These are phyloP conservation scores for Lanistes nyassanus DNA, from an alignment of 1,140 invertebrate genomes.

Conservation along the genomic window DNA sequence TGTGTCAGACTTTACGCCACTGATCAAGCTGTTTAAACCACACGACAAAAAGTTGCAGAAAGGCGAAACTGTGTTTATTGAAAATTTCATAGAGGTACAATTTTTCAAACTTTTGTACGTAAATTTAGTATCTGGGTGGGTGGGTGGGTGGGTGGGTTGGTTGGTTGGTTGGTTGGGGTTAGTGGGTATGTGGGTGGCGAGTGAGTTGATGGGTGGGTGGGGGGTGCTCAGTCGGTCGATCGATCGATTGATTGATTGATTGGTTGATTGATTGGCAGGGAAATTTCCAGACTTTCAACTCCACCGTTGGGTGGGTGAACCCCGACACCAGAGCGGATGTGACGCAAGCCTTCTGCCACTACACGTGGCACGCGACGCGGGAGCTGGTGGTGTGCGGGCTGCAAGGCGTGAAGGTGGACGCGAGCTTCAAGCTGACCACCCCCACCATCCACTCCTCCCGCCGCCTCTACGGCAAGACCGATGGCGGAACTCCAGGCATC, in stretches of 20 bases:
- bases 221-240: no score
- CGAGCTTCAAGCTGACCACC: constrained; percentile 24
- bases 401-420: constrained; percentile 28
- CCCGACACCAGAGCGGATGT: constrained; percentile 19
- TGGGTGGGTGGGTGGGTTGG: no score
- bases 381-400: constrained; percentile 31
- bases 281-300: constrained; percentile 33
- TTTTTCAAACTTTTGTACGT: no score
- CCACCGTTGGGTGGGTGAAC: constrained; percentile 20
- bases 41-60: constrained; percentile 30
- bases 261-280: constrained; percentile 16
- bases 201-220: no score
- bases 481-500: constrained; percentile 23
- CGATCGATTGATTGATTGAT: no score
- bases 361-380: constrained; percentile 33
- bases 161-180: no score
- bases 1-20: constrained; percentile 30
- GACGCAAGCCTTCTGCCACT: constrained; percentile 39
- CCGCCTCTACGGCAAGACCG: constrained; percentile 24
- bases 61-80: constrained; percentile 33
- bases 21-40: constrained; percentile 23
- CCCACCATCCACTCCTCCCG: constrained; percentile 33
- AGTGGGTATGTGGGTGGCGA: no score
- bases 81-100: constrained; percentile 30
- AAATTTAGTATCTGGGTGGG: no score